Evolutionary conservation across 2,888 invertebrate genomes (phyloP), one percentile per base, ranked within the genome.

Genomic region (Dioctria rufipes): DNA sequence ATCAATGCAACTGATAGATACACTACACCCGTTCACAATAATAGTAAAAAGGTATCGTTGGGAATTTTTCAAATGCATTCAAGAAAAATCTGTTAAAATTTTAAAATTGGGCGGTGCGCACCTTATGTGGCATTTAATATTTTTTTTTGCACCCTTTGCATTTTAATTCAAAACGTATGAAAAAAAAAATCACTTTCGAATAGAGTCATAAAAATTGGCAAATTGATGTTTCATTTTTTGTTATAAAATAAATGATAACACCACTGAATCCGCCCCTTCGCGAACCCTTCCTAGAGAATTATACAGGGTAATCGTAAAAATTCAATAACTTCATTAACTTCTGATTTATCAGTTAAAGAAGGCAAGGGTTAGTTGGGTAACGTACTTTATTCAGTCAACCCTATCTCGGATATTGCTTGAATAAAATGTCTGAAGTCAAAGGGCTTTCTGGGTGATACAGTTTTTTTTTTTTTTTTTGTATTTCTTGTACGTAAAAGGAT

Each of bases 311-410:
- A 46, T 5, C 46, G 11, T 54, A 49, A 42, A 46, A 77, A 77
- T 77, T 49, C 63, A 63, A 77, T 63, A 77, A 77, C 77, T 77
- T 77, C 51, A 77, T 77, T 77, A 77, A 77, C 63, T 77, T 61
- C 73, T n/a, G 73, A 60, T 6, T 58, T 40, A 25, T 60, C 60
- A 54, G 40, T 58, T 42, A 4, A n/a, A 6, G 49, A 5, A 9
- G 25, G 13, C 13, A 77, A 63, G 77, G 77, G 77, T 61, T 77
- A 37, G 54, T n/a, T 3, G 5, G 37, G 6, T 11, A 6, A 37
- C 46, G n/a, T n/a, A 77, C 37, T 37, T 77, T 63, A 37, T 51
- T 77, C 63, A 60, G 9, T 49, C 63, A 46, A 77, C 77, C 77
- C 77, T 63, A 54, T 54, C 54, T 4, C 11, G 54, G 54, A 25